phyloP scores from a whole-genome alignment of 2,113 vertebrate species.

The Gnathonemus longibarbis region DNA sequence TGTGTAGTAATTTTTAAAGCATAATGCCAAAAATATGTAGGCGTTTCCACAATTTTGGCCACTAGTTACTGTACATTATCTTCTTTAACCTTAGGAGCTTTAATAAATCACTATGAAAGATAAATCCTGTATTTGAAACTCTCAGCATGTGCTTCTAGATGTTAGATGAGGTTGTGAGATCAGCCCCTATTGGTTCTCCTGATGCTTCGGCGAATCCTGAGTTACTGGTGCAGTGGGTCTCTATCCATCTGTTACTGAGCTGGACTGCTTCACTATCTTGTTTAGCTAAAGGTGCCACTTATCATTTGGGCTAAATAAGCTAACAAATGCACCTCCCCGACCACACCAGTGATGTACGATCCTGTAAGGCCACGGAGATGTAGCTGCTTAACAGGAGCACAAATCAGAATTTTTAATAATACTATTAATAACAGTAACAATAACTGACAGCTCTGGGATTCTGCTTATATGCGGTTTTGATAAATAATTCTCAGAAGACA shows the following conservation, averaged over 20 bases:
- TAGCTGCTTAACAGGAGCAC: neutral
- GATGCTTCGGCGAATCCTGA: neutral
- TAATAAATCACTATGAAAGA: neutral
- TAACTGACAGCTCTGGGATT: neutral
- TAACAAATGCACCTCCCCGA: no score
- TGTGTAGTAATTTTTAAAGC: no score
- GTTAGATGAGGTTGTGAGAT: neutral
- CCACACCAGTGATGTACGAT: neutral
- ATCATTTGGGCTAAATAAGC: neutral
- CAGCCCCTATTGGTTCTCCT: neutral
- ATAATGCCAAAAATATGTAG: no score
- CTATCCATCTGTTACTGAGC: neutral
- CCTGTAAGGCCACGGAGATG: neutral
- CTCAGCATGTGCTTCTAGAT: neutral
- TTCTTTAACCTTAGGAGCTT: neutral
- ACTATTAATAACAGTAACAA: neutral
- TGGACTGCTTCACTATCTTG: neutral
- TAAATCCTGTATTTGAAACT: neutral
- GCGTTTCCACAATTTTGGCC: no score
- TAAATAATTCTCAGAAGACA: conserved; percentile 7
- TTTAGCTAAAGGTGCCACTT: neutral
- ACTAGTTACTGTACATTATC: neutral
- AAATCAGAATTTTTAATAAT: neutral
- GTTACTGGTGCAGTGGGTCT: neutral
- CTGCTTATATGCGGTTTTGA: neutral